These are phyloP conservation scores for Acrocephalus kingi DNA, from an alignment of 2,113 vertebrate species.

Conservation along the genomic window DNA sequence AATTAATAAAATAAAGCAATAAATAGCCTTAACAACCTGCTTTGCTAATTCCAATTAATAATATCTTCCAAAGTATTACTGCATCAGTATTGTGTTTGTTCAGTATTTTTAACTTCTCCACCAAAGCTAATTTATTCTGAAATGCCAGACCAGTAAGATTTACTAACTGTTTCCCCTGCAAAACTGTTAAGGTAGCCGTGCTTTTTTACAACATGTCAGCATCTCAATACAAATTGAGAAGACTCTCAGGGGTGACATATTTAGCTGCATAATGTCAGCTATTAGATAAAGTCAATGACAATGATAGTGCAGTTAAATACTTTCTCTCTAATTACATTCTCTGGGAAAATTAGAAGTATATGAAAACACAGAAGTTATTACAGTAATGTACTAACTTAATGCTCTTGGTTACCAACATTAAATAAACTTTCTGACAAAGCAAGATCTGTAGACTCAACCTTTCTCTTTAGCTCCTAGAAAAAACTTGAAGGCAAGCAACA, in stretches of 20 bases:
- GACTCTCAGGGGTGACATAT: conserved; percentile 5
- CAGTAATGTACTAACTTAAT: neutral
- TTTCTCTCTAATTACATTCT: neutral
- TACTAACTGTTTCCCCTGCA: conserved; percentile 16
- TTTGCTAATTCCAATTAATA: neutral
- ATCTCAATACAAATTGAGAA: conserved; percentile 4
- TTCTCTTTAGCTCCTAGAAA: neutral
- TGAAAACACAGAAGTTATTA: neutral
- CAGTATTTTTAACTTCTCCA: neutral
- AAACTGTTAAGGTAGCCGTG: neutral
- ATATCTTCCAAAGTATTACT: neutral
- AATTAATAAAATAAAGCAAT: neutral
- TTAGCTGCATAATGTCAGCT: neutral
- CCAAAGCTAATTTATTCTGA: conserved; percentile 23
- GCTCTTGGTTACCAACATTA: neutral
- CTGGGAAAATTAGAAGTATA: neutral
- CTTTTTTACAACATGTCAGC: neutral
- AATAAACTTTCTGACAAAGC: neutral
- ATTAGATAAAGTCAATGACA: neutral
- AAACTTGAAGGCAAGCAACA: neutral
- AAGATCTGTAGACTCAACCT: neutral
- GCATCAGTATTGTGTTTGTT: neutral
- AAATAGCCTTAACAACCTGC: neutral
- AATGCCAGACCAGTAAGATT: neutral
- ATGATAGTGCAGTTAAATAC: neutral